A percentile compares a stretch with the other conserved stretches of the same genome.
These are phyloP conservation scores for Eupithecia abbreviata DNA, from an alignment of 2,888 invertebrate species.

Conservation along the genomic window DNA sequence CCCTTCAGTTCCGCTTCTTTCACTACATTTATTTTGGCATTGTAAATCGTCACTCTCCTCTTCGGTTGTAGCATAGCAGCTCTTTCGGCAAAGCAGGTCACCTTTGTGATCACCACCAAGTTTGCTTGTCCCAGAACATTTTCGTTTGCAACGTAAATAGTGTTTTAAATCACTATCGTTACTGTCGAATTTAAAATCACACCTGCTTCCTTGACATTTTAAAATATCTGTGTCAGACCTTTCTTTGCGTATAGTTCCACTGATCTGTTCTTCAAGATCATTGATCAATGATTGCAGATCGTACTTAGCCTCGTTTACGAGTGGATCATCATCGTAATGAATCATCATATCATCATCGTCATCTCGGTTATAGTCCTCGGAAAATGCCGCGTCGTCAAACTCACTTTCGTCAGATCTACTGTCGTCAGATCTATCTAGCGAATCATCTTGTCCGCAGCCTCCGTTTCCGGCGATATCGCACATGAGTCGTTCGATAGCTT, in stretches of 20 bases:
- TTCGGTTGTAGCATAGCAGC: conserved; percentile 7
- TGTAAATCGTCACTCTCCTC: conserved; percentile 9
- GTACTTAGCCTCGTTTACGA: conserved; percentile 25
- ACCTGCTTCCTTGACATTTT: conserved; percentile 12
- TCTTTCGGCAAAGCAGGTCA: conserved; percentile 19
- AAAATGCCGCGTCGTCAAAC: neutral
- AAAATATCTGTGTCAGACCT: neutral
- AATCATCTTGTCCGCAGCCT: conserved; percentile 12
- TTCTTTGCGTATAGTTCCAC: neutral
- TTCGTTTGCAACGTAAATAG: conserved; percentile 19
- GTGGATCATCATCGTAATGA: conserved; percentile 22
- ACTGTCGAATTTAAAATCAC: conserved; percentile 29
- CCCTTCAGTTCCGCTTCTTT: neutral
- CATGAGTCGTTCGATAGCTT: conserved; percentile 14
- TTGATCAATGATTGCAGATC: conserved; percentile 45
- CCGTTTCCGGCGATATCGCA: conserved; percentile 19
- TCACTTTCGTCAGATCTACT: neutral
- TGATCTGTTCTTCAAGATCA: conserved; percentile 40
- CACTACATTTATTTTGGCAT: conserved; percentile 8
- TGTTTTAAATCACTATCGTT: conserved; percentile 4
- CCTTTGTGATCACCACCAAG: conserved; percentile 6
- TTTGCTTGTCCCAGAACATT: conserved; percentile 4
- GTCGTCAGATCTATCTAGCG: conserved; percentile 8
- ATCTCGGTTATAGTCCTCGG: neutral
- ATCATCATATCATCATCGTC: neutral